Evolutionary conservation across 2,113 vertebrate genomes (phyloP), one percentile per base, ranked within the genome.

Genomic region (Neomonachus schauinslandi): DNA sequence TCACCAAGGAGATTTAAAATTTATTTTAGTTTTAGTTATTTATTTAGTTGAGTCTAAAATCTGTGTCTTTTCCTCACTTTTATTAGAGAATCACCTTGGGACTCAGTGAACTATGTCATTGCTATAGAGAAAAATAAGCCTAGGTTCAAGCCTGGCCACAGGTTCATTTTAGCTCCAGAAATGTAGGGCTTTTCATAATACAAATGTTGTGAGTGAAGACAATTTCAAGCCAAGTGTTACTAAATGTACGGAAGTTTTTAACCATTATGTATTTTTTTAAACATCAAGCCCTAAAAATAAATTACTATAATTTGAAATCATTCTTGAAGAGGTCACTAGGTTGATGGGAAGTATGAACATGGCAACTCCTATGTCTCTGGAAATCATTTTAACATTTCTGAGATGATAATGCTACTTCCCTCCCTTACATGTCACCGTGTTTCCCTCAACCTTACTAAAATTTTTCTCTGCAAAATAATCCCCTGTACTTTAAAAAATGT

Each of bases 41-140:
- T 42, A 79, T 49, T 79, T 80, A 74, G 24, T 76, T 55, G 74
- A 84, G 67, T 95, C 65, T 96, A 65, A 89, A 96, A 83, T n/a
- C 42, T 83, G 19, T 86, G 57, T 84, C 14, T 77, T 15, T 49
- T 39, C 33, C 39, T 95, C 13, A 28, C 63, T 72, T 74, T 49
- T 61, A 49, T 55, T 61, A 46, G 22, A 88, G 28, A 88, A 88
- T 83, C 53, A 36, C 55, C 93, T 36, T 59, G 42, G 71, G 67
- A 89, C 36, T 87, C 55, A 90, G 53, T 80, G 61, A 88, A 61
- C 61, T 21, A 93, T 21, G 6, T 28, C 36, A 82, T 19, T 86
- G 19, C 55, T 76, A 76, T 13, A 63, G 93, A 87, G 88, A 90
- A 71, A 95, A 90, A 92, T 76, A 59, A 67, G 19, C 82, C 15